A percentile compares a stretch with the other conserved stretches of the same genome.
phyloP scores from a whole-genome alignment of 1,140 invertebrate genomes.

The Drosophila elegans region DNA sequence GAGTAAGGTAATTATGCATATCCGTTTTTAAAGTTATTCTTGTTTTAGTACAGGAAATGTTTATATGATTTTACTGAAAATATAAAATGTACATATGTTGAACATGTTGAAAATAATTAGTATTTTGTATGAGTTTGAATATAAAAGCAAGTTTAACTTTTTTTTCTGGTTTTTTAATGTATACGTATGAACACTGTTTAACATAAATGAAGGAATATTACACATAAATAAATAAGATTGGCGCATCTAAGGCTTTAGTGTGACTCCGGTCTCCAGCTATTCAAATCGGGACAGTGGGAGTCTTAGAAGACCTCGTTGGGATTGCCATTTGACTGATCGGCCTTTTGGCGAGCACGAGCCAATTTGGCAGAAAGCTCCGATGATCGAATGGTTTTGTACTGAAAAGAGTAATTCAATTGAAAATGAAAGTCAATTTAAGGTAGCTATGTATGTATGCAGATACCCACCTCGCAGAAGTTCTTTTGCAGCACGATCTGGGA shows the following conservation, averaged over 20 bases:
- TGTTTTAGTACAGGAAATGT: slow-evolving; percentile 1
- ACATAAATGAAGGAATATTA: slow-evolving; percentile 50
- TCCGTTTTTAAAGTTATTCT: neutral
- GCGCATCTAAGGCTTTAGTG: neutral
- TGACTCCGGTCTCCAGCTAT: neutral
- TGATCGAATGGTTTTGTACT: slow-evolving; percentile 89
- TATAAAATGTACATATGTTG: no score
- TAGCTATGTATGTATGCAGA: neutral
- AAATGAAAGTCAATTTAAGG: neutral
- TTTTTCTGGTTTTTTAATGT: slow-evolving; percentile 21
- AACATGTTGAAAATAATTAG: no score
- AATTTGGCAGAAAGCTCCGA: slow-evolving; percentile 89
- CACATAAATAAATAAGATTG: slow-evolving; percentile 61
- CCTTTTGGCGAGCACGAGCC: slow-evolving; percentile 88
- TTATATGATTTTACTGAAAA: no score
- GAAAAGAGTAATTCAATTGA: slow-evolving; percentile 19
- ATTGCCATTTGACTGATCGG: slow-evolving; percentile 82
- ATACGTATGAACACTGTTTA: slow-evolving; percentile 50
- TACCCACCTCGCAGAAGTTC: slow-evolving; percentile 90
- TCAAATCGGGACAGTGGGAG: neutral
- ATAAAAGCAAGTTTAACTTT: neutral
- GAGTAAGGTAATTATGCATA: slow-evolving; percentile 19
- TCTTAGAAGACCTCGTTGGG: slow-evolving; percentile 69
- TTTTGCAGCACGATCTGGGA: slow-evolving; percentile 91
- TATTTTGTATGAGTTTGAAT: no score